These are phyloP conservation scores for Acanthurus tractus DNA, from an alignment of 2,797 vertebrate genomes.

Conservation along the genomic window DNA sequence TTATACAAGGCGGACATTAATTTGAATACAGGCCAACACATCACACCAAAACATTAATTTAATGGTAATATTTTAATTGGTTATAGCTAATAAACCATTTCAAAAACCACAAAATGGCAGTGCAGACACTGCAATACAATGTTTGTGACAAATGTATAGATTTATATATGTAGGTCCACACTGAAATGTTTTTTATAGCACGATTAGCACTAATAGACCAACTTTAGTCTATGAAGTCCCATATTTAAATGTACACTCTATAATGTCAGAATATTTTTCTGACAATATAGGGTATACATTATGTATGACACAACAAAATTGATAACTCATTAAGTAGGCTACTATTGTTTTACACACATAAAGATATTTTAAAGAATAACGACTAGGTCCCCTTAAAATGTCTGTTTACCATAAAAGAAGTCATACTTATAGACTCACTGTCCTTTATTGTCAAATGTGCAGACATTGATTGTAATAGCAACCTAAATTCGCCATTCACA, in stretches of 20 bases:
- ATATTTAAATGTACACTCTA: not conserved
- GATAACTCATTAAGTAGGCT: not conserved
- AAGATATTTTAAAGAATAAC: not conserved
- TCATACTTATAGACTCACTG: not conserved
- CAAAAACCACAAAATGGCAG: not conserved
- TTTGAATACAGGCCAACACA: not conserved
- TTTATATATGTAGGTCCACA: not conserved
- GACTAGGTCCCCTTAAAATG: not conserved
- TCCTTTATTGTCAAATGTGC: slow-evolving; percentile 8
- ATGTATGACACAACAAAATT: not conserved
- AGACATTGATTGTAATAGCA: not conserved
- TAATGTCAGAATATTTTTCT: too few species aligned
- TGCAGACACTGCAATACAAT: not conserved
- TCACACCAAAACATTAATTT: not conserved
- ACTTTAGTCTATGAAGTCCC: not conserved
- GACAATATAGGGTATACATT: too few species aligned
- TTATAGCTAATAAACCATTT: not conserved
- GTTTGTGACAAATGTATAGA: not conserved
- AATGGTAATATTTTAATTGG: not conserved
- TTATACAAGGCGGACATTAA: not conserved
- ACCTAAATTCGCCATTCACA: not conserved
- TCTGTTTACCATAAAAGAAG: not conserved
- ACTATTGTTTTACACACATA: not conserved
- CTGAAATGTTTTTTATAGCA: not conserved
- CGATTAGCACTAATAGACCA: not conserved